Conservation (phyloP, 2,113 vertebrate species). For the Cyrtonyx montezumae region DNA sequence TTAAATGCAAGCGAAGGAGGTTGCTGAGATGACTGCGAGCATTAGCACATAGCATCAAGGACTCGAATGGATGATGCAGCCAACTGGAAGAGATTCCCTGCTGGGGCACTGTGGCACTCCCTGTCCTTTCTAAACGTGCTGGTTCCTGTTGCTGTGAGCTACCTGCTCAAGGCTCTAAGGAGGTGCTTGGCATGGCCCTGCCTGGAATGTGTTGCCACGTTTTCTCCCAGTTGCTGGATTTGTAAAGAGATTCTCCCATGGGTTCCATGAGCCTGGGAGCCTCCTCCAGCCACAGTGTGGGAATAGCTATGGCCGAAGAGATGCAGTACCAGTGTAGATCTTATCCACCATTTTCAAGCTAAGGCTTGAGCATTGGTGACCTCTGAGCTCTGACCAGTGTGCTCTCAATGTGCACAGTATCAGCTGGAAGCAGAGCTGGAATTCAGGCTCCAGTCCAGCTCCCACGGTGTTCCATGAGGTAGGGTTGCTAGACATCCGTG, state of each 20-base stretch:
- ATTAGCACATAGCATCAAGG: neutral
- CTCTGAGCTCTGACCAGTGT: neutral
- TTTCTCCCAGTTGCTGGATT: neutral
- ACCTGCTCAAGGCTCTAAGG: neutral
- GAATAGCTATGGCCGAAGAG: neutral
- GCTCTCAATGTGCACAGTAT: neutral
- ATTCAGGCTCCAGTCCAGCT: neutral
- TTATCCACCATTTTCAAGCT: neutral
- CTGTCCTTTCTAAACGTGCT: neutral
- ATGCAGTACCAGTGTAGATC: neutral
- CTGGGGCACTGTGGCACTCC: neutral
- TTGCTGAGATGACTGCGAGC: neutral
- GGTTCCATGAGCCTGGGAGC: neutral
- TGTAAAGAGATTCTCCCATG: accelerated
- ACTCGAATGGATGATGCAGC: neutral
- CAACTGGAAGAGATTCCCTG: neutral
- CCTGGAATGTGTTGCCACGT: neutral
- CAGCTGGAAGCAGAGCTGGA: conserved; percentile 3
- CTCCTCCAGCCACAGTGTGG: neutral
- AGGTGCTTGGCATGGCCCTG: neutral
- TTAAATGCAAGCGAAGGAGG: neutral
- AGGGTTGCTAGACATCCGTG: neutral
- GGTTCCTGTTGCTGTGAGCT: neutral
- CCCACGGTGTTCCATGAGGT: neutral
- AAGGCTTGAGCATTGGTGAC: neutral